These are phyloP conservation scores for Parotia lawesii DNA, from an alignment of 2,113 vertebrate genomes.

Conservation along the genomic window DNA sequence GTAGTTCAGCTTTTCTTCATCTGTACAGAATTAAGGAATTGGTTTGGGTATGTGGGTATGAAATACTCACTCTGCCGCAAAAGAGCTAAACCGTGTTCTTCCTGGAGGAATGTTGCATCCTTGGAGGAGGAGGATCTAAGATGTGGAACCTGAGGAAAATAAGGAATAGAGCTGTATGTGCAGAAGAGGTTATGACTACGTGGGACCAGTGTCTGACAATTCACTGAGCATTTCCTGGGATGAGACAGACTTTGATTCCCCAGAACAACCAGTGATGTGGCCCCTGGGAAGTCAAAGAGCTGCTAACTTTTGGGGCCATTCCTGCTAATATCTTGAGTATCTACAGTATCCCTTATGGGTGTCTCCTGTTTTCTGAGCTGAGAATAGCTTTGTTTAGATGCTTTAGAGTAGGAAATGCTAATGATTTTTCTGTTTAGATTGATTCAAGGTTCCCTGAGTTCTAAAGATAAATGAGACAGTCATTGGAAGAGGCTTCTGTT, in stretches of 20 bases:
- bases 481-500: not conserved
- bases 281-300: not conserved
- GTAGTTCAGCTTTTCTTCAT: not conserved
- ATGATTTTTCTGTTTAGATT: not conserved
- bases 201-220: not conserved
- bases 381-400: not conserved
- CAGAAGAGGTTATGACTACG: accelerated
- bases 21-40: not conserved
- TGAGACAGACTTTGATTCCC: not conserved
- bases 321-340: not conserved
- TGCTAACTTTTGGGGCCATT: not conserved
- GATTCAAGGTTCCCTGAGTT: not conserved
- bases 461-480: not conserved
- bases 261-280: not conserved
- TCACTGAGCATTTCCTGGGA: not conserved
- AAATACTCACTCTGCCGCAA: not conserved
- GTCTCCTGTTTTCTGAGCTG: not conserved
- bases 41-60: not conserved
- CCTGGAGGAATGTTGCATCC: not conserved
- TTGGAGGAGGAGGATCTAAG: not conserved
- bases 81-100: not conserved
- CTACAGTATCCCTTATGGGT: not conserved
- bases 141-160: not conserved
- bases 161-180: not conserved
- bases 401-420: not conserved